Conservation (phyloP, 2,888 invertebrate genomes). For the Cabera pusaria region DNA sequence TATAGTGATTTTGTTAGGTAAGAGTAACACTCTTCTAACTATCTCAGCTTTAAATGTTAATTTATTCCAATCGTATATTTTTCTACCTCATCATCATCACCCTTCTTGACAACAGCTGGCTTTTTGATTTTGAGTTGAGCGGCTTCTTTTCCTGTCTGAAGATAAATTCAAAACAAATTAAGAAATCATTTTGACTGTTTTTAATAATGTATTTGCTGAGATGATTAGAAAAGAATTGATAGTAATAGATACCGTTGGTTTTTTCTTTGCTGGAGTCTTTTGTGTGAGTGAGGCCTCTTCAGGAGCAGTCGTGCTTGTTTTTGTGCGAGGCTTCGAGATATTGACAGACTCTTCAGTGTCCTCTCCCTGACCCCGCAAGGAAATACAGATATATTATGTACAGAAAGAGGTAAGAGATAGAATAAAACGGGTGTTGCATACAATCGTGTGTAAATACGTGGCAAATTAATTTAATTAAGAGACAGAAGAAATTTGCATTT, state of each 20-base stretch:
- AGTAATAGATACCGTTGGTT: constrained; percentile 66
- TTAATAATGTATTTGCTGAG: constrained; percentile 53
- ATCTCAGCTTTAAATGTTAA: constrained; percentile 53
- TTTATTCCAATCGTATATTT: constrained; percentile 10
- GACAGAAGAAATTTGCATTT: constrained; percentile 4
- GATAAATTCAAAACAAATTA: no score
- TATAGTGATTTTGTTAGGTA: constrained; percentile 44
- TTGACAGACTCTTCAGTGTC: constrained; percentile 78
- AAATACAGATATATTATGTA: constrained; percentile 42
- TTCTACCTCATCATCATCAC: constrained; percentile 68
- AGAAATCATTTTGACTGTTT: no score
- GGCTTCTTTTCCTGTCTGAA: constrained; percentile 72
- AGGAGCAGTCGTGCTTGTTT: constrained; percentile 77
- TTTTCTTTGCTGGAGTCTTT: constrained; percentile 79
- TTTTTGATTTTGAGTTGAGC: constrained; percentile 77
- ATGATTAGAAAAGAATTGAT: constrained; percentile 53
- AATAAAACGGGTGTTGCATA: constrained; percentile 19
- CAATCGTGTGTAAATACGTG: constrained; percentile 10
- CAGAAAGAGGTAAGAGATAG: constrained; percentile 33
- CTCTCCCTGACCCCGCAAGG: constrained; percentile 67
- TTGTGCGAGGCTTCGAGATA: constrained; percentile 73
- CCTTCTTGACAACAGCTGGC: constrained; percentile 72
- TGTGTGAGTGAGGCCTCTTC: constrained; percentile 78
- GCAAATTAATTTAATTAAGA: constrained; percentile 10
- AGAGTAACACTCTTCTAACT: constrained; percentile 49